Percentiles rank a stretch among this genome's conserved stretches.
These are phyloP conservation scores for Torymus texanus DNA, from an alignment of 2,888 invertebrate species.

Conservation along the genomic window DNA sequence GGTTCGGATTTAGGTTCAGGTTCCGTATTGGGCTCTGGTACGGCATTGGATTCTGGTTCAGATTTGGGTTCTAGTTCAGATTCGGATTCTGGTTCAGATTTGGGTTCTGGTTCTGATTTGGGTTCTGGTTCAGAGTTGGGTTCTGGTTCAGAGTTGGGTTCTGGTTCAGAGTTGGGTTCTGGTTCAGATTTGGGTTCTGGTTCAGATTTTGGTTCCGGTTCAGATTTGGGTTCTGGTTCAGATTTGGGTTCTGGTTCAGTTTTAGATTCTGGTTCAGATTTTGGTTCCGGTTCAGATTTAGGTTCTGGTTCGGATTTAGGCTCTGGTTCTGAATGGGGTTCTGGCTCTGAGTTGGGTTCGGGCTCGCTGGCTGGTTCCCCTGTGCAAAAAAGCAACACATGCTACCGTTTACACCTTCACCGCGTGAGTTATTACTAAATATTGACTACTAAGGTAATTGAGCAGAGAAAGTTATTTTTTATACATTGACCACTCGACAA, in stretches of 20 bases:
- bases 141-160: constrained; percentile 75
- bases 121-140: constrained; percentile 75
- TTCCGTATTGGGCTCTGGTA: constrained; percentile 73
- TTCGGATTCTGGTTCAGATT: constrained; percentile 71
- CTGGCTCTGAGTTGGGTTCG: constrained; percentile 67
- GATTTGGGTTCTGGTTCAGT: constrained; percentile 74
- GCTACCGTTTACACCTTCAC: constrained; percentile 69
- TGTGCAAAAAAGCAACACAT: constrained; percentile 75
- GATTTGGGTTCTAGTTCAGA: constrained; percentile 70
- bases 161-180: constrained; percentile 75
- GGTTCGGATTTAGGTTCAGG: constrained; percentile 74
- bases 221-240: constrained; percentile 67
- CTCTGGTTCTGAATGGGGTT: constrained; percentile 73
- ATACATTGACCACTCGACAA: constrained; percentile 16
- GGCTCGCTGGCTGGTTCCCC: constrained; percentile 71
- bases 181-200: constrained; percentile 73
- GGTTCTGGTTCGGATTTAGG: constrained; percentile 75
- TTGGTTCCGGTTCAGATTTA: constrained; percentile 68
- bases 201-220: constrained; percentile 64
- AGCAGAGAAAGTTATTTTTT: constrained; percentile 47
- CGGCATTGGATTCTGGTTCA: constrained; percentile 60
- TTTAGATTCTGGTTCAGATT: constrained; percentile 70
- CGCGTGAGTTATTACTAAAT: constrained; percentile 61
- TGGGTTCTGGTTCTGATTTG: constrained; percentile 74
- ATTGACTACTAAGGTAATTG: constrained; percentile 39